phyloP scores from a whole-genome alignment of 1,140 invertebrate genomes.

The Mylabris phalerata region DNA sequence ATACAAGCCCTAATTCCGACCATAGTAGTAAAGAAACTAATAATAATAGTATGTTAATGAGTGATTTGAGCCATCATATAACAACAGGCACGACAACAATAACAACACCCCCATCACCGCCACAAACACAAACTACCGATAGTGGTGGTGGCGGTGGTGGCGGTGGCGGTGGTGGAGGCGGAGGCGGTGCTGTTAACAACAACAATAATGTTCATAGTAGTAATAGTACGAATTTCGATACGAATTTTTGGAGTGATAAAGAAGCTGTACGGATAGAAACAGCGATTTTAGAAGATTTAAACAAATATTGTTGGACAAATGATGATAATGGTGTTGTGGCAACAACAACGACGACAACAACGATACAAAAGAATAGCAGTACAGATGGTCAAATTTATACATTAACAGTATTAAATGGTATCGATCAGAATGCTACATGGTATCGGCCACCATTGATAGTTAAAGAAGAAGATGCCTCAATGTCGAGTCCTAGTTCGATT shows the following conservation, averaged over 20 bases:
- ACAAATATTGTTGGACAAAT: slow-evolving; percentile 71
- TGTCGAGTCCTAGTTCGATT: slow-evolving; percentile 51
- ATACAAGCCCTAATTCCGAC: slow-evolving; percentile 40
- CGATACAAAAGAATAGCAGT: slow-evolving; percentile 44
- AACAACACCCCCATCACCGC: no score
- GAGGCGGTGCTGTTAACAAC: slow-evolving; percentile 32
- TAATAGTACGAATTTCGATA: slow-evolving; percentile 46
- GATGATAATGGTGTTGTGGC: slow-evolving; percentile 34
- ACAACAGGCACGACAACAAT: slow-evolving; percentile 13
- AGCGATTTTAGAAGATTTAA: slow-evolving; percentile 69
- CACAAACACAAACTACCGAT: no score
- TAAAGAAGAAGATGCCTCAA: slow-evolving; percentile 49
- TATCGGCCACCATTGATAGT: slow-evolving; percentile 43
- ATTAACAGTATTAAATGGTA: slow-evolving; percentile 57
- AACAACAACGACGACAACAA: slow-evolving; percentile 47
- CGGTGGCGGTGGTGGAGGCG: no score
- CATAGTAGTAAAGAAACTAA: slow-evolving; percentile 60
- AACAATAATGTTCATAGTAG: slow-evolving; percentile 40
- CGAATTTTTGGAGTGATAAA: slow-evolving; percentile 67
- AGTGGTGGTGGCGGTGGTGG: slow-evolving; percentile 17
- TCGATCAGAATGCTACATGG: slow-evolving; percentile 47
- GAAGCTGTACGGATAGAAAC: slow-evolving; percentile 60
- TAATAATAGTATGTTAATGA: slow-evolving; percentile 51
- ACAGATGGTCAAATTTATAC: slow-evolving; percentile 58
- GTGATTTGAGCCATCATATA: slow-evolving; percentile 31